A percentile compares a stretch with the other conserved stretches of the same genome.
phyloP scores from a whole-genome alignment of 1,140 invertebrate species.

The Monomorium pharaonis region DNA sequence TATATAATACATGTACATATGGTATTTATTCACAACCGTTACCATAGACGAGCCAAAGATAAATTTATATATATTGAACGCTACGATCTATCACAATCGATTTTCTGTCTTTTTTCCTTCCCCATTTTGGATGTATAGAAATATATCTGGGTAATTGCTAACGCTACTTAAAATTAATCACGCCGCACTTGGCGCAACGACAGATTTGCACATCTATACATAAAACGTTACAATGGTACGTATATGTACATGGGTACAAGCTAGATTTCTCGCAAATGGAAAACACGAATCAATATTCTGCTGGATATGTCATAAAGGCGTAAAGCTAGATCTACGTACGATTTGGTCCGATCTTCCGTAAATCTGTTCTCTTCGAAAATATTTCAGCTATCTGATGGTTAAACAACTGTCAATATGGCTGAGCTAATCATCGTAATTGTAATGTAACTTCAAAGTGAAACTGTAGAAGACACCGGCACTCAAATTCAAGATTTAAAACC shows the following conservation, averaged over 20 bases:
- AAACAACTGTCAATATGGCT: slow-evolving; percentile 52
- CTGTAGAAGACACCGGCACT: slow-evolving; percentile 18
- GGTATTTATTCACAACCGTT: slow-evolving; percentile 71
- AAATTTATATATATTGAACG: slow-evolving; percentile 67
- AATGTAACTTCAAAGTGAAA: slow-evolving; percentile 50
- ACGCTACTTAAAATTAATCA: slow-evolving; percentile 61
- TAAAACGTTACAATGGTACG: slow-evolving; percentile 51
- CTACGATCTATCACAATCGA: slow-evolving; percentile 74
- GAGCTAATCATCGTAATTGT: slow-evolving; percentile 39
- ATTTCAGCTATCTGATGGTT: slow-evolving; percentile 62
- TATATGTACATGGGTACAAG: slow-evolving; percentile 68
- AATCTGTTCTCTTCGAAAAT: slow-evolving; percentile 63
- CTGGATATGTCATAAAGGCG: slow-evolving; percentile 78
- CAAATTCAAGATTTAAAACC: slow-evolving; percentile 47
- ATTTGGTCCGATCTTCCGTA: slow-evolving; percentile 77
- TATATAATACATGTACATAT: slow-evolving; percentile 63
- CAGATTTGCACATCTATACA: slow-evolving; percentile 55
- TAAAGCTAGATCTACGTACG: slow-evolving; percentile 70
- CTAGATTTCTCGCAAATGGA: slow-evolving; percentile 62
- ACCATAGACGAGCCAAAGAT: slow-evolving; percentile 61
- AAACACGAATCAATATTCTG: slow-evolving; percentile 64
- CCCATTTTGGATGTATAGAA: slow-evolving; percentile 63
- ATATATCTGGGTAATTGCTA: slow-evolving; percentile 66
- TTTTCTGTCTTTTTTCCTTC: slow-evolving; percentile 24
- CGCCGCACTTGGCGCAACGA: slow-evolving; percentile 11